Base-by-base conservation (phyloP, 2,888 invertebrate genomes). In the Acanthosepion lycidas region DNA sequence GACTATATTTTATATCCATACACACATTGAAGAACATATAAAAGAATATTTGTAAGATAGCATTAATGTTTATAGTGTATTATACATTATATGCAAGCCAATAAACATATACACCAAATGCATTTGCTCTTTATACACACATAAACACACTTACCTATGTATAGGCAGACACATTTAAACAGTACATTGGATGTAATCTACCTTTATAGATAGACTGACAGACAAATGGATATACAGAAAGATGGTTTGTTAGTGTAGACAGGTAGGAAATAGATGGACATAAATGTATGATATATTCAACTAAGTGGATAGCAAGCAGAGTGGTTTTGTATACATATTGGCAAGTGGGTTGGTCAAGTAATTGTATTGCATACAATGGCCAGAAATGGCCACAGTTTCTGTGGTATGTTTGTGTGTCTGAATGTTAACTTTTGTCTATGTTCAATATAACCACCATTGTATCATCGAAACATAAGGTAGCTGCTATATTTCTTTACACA, bases 291-390 rank as follows among this genome's bases (percentile, higher is more conserved):
- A 78, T n/a, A 78, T 15, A 33, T 78, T 78, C 78, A 78, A 78
- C 78, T 78, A 78, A 78, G 78, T 78, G 78, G 78, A 78, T 33
- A 78, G 78, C 78, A 78, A 78, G 18, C 78, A 78, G 78, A 78
- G 78, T 78, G 78, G n/a, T 78, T 78, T 78, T 78, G n/a, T 33
- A 78, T 78, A 78, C n/a, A 78, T 78, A 78, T 78, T 78, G 78
- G n/a, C 78, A 78, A 78, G 12, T 78, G 78, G 78, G 78, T 78
- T 78, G 78, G 78, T 78, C 78, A n/a, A 78, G 78, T n/a, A 78
- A 78, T 78, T 78, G 78, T 78, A 78, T 78, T 78, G 78, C 78
- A 78, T n/a, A n/a, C 42, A 42, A 42, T 78, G 12, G n/a, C n/a
- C n/a, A 33, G 78, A 78, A 78, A 78, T 78, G 78, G n/a, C 78